Evolutionary conservation across 2,113 vertebrate species (phyloP).

Genomic region (Sitta europaea): DNA sequence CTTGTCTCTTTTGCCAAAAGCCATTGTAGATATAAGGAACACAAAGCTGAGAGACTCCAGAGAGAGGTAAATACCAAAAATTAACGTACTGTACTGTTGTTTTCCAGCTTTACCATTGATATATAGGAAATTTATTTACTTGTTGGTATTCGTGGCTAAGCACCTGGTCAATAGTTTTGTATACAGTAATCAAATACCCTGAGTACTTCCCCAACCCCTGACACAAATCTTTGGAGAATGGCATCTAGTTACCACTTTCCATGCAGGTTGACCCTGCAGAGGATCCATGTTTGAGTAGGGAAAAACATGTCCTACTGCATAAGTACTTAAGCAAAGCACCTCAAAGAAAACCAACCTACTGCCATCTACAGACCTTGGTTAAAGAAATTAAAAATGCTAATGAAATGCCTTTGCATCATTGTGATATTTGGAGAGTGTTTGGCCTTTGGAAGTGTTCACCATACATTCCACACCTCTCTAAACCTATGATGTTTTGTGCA

Average conservation of each 20-base stretch:
- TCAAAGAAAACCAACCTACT: neutral
- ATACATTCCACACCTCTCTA: neutral
- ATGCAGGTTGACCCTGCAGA: neutral
- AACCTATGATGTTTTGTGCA: neutral
- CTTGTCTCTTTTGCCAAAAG: neutral
- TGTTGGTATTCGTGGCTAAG: neutral
- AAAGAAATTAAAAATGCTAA: neutral
- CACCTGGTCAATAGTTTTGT: neutral
- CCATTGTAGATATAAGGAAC: neutral
- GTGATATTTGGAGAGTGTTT: neutral
- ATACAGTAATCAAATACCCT: neutral
- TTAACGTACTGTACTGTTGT: neutral
- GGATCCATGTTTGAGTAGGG: neutral
- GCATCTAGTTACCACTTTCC: neutral
- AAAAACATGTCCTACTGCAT: neutral
- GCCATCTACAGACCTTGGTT: neutral
- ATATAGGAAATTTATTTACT: neutral
- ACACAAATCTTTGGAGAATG: neutral
- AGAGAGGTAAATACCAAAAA: neutral
- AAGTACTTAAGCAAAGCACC: neutral
- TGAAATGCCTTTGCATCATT: neutral
- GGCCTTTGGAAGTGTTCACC: neutral
- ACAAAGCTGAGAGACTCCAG: neutral
- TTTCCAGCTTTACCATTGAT: neutral
- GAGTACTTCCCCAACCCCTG: neutral